A percentile compares a stretch with the other conserved stretches of the same genome.
phyloP scores from a whole-genome alignment of 1,140 invertebrate species.

The Stegodyphus mimosarum region DNA sequence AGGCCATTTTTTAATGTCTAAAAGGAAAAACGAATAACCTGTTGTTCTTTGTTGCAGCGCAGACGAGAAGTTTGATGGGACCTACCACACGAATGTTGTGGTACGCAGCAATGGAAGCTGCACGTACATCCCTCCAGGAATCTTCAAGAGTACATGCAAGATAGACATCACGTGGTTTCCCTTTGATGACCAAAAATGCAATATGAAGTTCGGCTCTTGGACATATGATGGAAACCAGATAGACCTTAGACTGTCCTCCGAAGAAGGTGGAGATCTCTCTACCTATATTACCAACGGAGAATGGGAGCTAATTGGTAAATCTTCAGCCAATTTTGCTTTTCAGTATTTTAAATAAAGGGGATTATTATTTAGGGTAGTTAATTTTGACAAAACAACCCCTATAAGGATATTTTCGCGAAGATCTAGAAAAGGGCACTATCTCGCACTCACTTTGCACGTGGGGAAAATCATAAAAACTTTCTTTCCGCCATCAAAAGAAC shows the following conservation, averaged over 20 bases:
- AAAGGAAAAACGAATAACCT: background rate
- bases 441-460: no score
- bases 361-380: no score
- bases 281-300: conserved; percentile 98
- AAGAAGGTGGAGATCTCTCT: conserved; percentile 89
- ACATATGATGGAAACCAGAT: conserved; percentile 93
- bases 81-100: conserved; percentile 96
- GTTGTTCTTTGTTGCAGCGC: conserved; percentile 76
- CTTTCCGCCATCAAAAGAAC: no score
- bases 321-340: no score
- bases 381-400: no score
- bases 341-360: no score
- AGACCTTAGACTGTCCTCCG: conserved; percentile 91
- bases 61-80: conserved; percentile 97
- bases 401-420: no score
- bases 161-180: conserved; percentile 99
- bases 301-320: conserved; percentile 94
- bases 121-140: conserved; percentile 96
- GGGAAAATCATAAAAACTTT: no score
- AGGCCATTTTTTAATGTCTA: no score
- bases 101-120: conserved; percentile 94
- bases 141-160: conserved; percentile 99
- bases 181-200: conserved; percentile 97
- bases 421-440: no score
- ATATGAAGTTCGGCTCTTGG: conserved; percentile 98